phyloP scores from a whole-genome alignment of 2,797 vertebrate species.

The Thalassophryne amazonica region DNA sequence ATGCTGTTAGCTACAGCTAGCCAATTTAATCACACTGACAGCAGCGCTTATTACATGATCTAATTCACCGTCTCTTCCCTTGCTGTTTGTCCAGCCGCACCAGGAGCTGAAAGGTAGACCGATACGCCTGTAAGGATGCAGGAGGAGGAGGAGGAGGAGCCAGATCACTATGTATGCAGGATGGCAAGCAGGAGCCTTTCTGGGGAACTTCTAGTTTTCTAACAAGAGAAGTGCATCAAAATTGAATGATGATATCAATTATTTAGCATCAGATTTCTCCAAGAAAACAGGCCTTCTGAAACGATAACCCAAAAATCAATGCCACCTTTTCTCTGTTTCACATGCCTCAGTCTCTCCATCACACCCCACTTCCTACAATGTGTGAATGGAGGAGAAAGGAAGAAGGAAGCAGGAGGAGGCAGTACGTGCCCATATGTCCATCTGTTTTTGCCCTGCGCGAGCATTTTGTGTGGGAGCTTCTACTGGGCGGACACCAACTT shows the following conservation, averaged over 20 bases:
- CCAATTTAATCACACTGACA: slow-evolving; percentile 73
- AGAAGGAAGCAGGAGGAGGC: slow-evolving; percentile 25
- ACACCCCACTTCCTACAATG: slow-evolving; percentile 39
- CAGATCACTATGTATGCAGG: slow-evolving; percentile 25
- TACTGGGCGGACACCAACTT: slow-evolving; percentile 56
- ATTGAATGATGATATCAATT: slow-evolving; percentile 83
- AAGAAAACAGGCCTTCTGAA: slow-evolving; percentile 75
- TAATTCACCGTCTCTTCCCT: slow-evolving; percentile 67
- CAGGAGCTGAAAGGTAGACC: slow-evolving; percentile 57
- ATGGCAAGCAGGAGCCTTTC: slow-evolving; percentile 45
- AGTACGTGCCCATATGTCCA: slow-evolving; percentile 35
- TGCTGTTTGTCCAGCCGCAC: slow-evolving; percentile 44
- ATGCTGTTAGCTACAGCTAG: slow-evolving; percentile 81
- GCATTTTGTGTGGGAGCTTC: slow-evolving; percentile 43
- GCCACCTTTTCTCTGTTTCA: slow-evolving; percentile 45
- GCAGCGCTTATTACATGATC: slow-evolving; percentile 80
- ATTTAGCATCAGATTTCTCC: slow-evolving; percentile 76
- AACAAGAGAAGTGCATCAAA: slow-evolving; percentile 75
- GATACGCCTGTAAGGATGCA: slow-evolving; percentile 13
- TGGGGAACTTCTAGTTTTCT: slow-evolving; percentile 72
- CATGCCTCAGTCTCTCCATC: slow-evolving; percentile 16
- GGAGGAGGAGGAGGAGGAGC: slow-evolving; percentile 36
- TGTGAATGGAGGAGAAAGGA: slow-evolving; percentile 25
- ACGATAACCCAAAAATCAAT: slow-evolving; percentile 77
- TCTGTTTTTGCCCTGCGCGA: slow-evolving; percentile 43